These are phyloP conservation scores for Drosophila meridiana DNA, from an alignment of 2,888 invertebrate genomes.

Conservation along the genomic window DNA sequence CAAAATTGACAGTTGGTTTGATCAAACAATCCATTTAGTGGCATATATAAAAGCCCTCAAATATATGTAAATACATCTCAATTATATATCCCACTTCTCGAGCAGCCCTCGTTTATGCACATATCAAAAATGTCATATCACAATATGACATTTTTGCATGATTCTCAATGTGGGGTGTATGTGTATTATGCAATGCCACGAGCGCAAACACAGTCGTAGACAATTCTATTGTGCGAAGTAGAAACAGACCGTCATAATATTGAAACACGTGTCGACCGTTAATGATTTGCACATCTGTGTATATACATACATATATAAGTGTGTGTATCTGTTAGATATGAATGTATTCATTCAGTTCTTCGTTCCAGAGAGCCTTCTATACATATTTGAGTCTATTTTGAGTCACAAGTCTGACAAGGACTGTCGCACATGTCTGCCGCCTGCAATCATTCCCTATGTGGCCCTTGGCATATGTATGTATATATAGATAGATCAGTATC, in stretches of 20 bases:
- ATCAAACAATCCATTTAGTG: too few species aligned
- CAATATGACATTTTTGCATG: conserved; percentile 46
- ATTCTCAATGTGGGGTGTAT: conserved; percentile 19
- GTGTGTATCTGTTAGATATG: conserved; percentile 2
- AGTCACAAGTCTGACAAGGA: conserved; percentile 7
- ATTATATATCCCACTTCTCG: background rate
- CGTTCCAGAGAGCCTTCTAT: conserved; percentile 2
- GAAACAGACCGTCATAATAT: conserved; percentile 14
- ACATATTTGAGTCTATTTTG: conserved; percentile 34
- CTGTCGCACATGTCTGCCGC: conserved; percentile 8
- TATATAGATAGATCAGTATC: conserved; percentile 28
- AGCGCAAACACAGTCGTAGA: conserved; percentile 19
- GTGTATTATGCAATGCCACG: conserved; percentile 49
- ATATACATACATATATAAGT: background rate
- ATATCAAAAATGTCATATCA: conserved; percentile 8
- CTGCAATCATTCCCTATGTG: conserved; percentile 10
- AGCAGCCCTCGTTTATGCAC: conserved; percentile 28
- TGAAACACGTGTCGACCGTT: conserved; percentile 38
- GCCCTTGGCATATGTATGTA: background rate
- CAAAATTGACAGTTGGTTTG: too few species aligned
- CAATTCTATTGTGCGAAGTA: conserved; percentile 14
- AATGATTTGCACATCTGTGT: conserved; percentile 13
- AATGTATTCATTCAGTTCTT: conserved; percentile 26
- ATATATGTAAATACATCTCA: background rate
- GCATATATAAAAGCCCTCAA: too few species aligned